These are phyloP conservation scores for Nymphalis polychloros DNA, from an alignment of 2,888 invertebrate species.

Conservation along the genomic window DNA sequence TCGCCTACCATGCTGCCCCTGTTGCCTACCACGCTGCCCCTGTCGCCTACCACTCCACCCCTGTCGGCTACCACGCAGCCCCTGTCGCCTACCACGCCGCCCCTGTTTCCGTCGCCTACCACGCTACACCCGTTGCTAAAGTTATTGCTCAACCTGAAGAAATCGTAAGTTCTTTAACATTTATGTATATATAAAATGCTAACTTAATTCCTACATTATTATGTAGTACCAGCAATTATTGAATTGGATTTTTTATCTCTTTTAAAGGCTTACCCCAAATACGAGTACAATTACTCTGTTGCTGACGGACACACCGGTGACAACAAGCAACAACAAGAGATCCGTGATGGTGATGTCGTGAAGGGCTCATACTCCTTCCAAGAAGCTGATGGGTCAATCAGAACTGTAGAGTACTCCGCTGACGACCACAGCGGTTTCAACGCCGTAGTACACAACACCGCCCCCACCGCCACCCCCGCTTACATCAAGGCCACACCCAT, in stretches of 20 bases:
- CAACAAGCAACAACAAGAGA: too few relatives aligned
- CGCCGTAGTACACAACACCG: too few relatives aligned
- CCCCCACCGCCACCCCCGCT: too few relatives aligned
- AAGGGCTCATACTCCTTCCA: too few relatives aligned
- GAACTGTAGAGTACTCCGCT: too few relatives aligned
- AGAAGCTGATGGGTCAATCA: too few relatives aligned
- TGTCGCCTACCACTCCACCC: not conserved
- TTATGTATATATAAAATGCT: not conserved
- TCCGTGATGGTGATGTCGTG: too few relatives aligned
- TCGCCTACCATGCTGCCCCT: slow-evolving; percentile 49
- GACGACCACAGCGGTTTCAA: too few relatives aligned
- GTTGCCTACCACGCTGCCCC: slow-evolving; percentile 44
- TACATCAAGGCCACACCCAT: too few relatives aligned
- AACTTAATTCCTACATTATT: not conserved
- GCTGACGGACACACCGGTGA: too few relatives aligned
- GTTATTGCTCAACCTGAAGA: slow-evolving; percentile 29
- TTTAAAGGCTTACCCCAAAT: slow-evolving; percentile 72
- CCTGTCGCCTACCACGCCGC: slow-evolving; percentile 31
- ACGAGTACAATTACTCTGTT: slow-evolving; percentile 67
- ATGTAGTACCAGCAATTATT: too few relatives aligned
- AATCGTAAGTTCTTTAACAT: not conserved
- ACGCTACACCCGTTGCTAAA: slow-evolving; percentile 44
- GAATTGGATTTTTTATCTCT: not conserved
- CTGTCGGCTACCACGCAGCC: not conserved
- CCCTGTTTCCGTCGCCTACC: too few relatives aligned